Evolutionary conservation across 2,113 vertebrate genomes (phyloP).

Genomic region (Colius striatus): DNA sequence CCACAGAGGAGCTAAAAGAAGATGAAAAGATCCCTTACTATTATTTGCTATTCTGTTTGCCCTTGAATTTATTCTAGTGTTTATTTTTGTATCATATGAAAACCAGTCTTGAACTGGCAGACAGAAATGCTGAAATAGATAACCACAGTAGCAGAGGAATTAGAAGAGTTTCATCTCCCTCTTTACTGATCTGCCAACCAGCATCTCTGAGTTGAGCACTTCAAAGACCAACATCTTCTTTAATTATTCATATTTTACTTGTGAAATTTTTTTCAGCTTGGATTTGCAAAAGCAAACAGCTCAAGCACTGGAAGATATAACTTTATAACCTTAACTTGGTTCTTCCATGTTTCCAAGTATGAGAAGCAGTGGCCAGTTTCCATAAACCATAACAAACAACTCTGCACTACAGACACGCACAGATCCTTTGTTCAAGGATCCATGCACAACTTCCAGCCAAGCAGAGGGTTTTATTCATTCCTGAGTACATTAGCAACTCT

Average conservation of each 20-base stretch:
- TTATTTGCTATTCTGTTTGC: slow-evolving; percentile 26
- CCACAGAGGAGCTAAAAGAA: neutral
- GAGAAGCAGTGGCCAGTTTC: neutral
- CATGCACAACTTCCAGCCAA: neutral
- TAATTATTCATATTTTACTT: slow-evolving; percentile 32
- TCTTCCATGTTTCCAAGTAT: neutral
- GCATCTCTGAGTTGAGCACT: neutral
- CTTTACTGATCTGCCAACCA: slow-evolving; percentile 5
- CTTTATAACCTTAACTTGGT: neutral
- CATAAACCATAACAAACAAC: neutral
- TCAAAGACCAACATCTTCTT: slow-evolving; percentile 41
- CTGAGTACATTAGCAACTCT: neutral
- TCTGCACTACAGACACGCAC: neutral
- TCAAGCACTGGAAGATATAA: neutral
- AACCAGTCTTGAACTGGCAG: neutral
- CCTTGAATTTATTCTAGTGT: slow-evolving; percentile 13
- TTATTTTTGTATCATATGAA: slow-evolving; percentile 29
- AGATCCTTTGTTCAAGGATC: neutral
- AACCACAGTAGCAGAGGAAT: neutral
- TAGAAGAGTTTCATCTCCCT: slow-evolving; percentile 1
- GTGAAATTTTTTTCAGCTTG: neutral
- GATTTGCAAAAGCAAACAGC: neutral
- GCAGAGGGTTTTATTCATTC: neutral
- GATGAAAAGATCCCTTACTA: neutral
- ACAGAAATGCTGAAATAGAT: slow-evolving; percentile 20